These are phyloP conservation scores for Hirundichthys speculiger DNA, from an alignment of 2,113 vertebrate species.

Conservation along the genomic window DNA sequence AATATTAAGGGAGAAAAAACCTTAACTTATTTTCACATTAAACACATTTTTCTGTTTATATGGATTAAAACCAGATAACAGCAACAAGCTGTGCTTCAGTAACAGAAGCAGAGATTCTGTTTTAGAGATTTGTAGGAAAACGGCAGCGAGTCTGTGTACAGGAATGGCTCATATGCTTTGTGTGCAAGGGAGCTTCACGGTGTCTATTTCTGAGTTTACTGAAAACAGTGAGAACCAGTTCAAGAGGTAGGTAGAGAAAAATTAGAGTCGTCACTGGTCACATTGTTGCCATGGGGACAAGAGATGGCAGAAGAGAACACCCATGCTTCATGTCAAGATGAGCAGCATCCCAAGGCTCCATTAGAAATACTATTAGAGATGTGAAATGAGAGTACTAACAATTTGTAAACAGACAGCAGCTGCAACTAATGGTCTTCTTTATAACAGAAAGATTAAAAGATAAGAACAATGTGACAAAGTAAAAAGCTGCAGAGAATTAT, in stretches of 20 bases:
- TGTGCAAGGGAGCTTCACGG: not conserved
- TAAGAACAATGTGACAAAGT: not conserved
- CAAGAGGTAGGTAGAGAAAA: constrained; percentile 29
- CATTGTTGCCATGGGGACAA: constrained; percentile 77
- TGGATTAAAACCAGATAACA: too few species aligned
- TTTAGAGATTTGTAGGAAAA: not conserved
- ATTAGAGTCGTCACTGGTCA: constrained; percentile 44
- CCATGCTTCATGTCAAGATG: constrained; percentile 40
- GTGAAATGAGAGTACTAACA: not conserved
- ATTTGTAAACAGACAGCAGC: not conserved
- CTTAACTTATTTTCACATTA: too few species aligned
- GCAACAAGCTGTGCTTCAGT: too few species aligned
- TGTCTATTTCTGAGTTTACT: constrained; percentile 20
- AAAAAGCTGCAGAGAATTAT: not conserved
- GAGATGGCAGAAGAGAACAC: constrained; percentile 54
- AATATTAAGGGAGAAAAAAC: too few species aligned
- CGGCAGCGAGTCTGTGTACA: not conserved
- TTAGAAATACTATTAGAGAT: constrained; percentile 4
- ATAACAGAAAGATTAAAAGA: not conserved
- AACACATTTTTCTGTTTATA: too few species aligned
- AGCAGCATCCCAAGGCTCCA: constrained; percentile 18
- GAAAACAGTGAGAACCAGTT: constrained; percentile 42
- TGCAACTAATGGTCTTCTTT: not conserved
- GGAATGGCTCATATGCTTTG: not conserved
- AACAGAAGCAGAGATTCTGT: too few species aligned